Evolutionary conservation across 2,888 invertebrate genomes (phyloP), one percentile per base, ranked within the genome.

Genomic region (Alcis repandata): DNA sequence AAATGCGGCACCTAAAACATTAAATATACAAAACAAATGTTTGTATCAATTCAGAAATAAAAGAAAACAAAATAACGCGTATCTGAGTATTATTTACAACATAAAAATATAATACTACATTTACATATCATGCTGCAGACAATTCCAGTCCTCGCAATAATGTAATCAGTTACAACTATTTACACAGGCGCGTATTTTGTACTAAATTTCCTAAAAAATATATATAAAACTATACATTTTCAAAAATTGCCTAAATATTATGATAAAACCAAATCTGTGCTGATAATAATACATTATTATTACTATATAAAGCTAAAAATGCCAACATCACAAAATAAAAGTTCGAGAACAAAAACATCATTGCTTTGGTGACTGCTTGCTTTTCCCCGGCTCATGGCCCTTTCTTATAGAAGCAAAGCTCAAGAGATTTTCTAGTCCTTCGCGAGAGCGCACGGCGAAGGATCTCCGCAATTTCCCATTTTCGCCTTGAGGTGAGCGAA

Each of bases 391-490:
- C 40, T 88, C 87, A 59, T 83, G 82, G 40, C 79, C 83, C 75
- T 90, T 92, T 73, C 85, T 84, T 59, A 85, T 78, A 11, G 90
- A 83, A 40, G 83, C 76, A 59, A 91, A 87, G 77, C 84, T 88
- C 19, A 93, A 80, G 38, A 93, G 84, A 73, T 89, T 91, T 72
- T 92, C 92, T 59, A 93, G 80, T 15, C 93, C 92, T 75, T 93
- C 93, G 20, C 92, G 84, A 51, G 93, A 93, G 20, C 93, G 80
- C 11, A 93, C 92, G 9, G 89, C 90, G 70, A 93, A 91, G 9
- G 92, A 93, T 76, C 90, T 85, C 71, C 92, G 80, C 46, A 92
- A 73, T 72, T 91, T 92, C 49, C 90, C 92, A 73, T 80, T 86
- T 60, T 90, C 92, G 20, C 83, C 79, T 57, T 83, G 83, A 43